Base-by-base conservation (phyloP, 2,888 invertebrate genomes). In the Torymus tubicola region DNA sequence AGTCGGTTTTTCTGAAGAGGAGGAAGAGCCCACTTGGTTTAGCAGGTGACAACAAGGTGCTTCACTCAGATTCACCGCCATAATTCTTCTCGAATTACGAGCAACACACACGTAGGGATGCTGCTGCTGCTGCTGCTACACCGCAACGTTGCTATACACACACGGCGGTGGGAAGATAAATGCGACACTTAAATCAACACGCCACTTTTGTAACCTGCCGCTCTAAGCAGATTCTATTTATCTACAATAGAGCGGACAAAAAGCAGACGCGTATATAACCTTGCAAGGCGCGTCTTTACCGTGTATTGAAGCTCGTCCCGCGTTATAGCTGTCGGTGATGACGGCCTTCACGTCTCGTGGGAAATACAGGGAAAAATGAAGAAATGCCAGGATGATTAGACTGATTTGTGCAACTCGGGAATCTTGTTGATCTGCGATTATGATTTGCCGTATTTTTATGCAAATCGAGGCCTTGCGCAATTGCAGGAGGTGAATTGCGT, bases 1-100 rank as follows among this genome's bases (percentile, higher is more conserved):
- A 81, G 65, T 85, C 81, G 74, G 83, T 78, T 84, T 81, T 80
- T 67, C 74, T 69, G 70, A 81, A 78, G 82, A 53, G 78, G 74
- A 81, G 68, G 78, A 84, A 83, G 80, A 84, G 70, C 71, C 78
- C 80, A 83, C 77, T 84, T 84, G 82, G 85, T 72, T 74, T 82
- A 82, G 81, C 89, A 90, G 90, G 89, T 90, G 88, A 87, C 87
- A 85, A 84, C 86, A 86, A 87, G 87, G 87, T 87, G 86, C 83
- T 84, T 83, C 71, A 58, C 85, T 87, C 42, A 88, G 88, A 89
- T 90, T 77, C 87, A 86, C 85, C 75, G 87, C 86, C 87, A 89
- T 90, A 87, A 86, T 87, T 90, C 89, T 90, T 88, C 86, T 84
- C 83, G 71, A 76, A 84, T 81, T 77, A 76, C 69, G 58, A 18